These are phyloP conservation scores for Chrysolina oricalcia DNA, from an alignment of 2,888 invertebrate genomes.

Conservation along the genomic window DNA sequence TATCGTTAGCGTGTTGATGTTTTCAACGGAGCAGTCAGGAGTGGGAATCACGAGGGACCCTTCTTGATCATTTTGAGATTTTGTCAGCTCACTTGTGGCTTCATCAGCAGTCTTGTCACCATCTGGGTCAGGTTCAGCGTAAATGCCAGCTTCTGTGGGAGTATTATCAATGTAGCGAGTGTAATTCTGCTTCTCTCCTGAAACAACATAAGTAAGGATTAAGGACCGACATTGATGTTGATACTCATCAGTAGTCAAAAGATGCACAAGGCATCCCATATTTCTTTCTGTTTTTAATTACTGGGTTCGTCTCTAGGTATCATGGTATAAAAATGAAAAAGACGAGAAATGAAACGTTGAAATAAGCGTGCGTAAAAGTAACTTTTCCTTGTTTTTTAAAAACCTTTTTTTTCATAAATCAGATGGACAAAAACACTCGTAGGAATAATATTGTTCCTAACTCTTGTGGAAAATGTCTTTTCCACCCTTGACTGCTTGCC, in stretches of 20 bases:
- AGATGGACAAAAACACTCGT: no score
- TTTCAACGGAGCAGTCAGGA: neutral
- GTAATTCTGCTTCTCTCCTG: conserved; percentile 3
- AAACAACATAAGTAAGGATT: neutral
- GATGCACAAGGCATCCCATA: conserved; percentile 1
- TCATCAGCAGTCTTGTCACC: neutral
- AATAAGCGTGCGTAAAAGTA: neutral
- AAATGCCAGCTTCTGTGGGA: neutral
- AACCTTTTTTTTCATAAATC: no score
- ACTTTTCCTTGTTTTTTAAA: neutral
- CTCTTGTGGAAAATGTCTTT: no score
- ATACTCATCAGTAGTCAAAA: neutral
- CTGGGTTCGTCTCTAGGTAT: conserved; percentile 1
- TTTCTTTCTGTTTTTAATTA: neutral
- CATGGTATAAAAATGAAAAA: neutral
- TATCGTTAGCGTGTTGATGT: neutral
- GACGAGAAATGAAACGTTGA: neutral
- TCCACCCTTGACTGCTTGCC: no score
- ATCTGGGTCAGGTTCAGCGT: conserved; percentile 4
- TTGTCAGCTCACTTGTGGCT: neutral
- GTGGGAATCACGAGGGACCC: no score
- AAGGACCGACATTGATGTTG: conserved; percentile 3
- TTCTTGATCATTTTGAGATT: no score
- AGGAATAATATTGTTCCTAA: no score
- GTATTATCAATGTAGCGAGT: neutral